Evolutionary conservation across 2,888 invertebrate species (phyloP).

Genomic region (Plagiodera versicolora): DNA sequence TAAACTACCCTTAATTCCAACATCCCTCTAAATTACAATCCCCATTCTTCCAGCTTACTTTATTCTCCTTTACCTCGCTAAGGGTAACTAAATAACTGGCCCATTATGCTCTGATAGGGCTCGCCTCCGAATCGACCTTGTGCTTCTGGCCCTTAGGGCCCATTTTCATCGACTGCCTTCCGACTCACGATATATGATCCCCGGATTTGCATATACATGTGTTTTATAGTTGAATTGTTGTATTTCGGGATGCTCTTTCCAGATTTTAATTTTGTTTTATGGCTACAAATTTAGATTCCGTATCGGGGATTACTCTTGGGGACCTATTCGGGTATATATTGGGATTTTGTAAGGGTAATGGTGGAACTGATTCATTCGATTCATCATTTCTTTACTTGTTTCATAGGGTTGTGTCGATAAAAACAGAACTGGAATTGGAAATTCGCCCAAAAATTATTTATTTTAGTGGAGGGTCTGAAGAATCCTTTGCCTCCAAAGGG

Average conservation of each 20-base stretch:
- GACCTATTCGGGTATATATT: constrained; percentile 31
- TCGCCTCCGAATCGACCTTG: constrained; percentile 37
- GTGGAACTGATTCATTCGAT: constrained; percentile 6
- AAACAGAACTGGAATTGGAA: too few relatives aligned
- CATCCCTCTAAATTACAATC: constrained; percentile 59
- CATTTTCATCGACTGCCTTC: constrained; percentile 42
- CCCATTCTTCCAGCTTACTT: constrained; percentile 57
- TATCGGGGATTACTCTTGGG: constrained; percentile 28
- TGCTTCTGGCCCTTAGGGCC: constrained; percentile 29
- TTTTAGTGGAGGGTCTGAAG: too few relatives aligned
- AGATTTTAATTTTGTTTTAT: constrained; percentile 51
- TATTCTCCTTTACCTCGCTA: constrained; percentile 53
- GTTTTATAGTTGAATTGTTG: constrained; percentile 52
- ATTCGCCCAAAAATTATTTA: too few relatives aligned
- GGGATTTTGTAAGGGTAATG: constrained; percentile 14
- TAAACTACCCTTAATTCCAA: constrained; percentile 59
- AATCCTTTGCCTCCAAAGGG: too few relatives aligned
- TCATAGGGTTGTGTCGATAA: too few relatives aligned
- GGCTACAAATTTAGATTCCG: constrained; percentile 34
- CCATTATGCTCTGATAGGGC: constrained; percentile 53
- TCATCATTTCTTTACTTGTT: not conserved
- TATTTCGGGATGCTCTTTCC: constrained; percentile 46
- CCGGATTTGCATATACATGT: constrained; percentile 54
- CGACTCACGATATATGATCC: constrained; percentile 52
- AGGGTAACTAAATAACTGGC: constrained; percentile 57